phyloP scores from a whole-genome alignment of 30 jellyfish, hydroid and myxozoan species.

The Hydractinia echinata region DNA sequence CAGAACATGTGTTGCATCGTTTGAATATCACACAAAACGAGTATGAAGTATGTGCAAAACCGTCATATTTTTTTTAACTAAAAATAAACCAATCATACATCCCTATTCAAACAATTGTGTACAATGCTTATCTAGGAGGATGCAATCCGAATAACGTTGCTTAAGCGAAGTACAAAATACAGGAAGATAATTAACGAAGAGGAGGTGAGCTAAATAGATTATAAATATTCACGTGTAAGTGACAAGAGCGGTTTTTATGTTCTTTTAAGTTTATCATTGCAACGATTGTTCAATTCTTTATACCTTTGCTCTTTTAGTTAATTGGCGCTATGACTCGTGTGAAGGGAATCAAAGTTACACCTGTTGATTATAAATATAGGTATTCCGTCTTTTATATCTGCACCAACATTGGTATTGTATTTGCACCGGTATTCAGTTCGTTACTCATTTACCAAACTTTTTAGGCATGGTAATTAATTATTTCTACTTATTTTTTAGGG shows the following conservation, averaged over 20 bases:
- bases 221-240: too few relatives aligned
- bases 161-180: constrained; percentile 58
- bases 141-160: constrained; percentile 51
- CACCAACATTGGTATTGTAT: too few relatives aligned
- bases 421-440: too few relatives aligned
- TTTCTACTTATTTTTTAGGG: constrained; percentile 31
- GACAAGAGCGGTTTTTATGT: too few relatives aligned
- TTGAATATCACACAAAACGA: constrained; percentile 40
- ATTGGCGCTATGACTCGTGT: constrained; percentile 70
- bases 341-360: constrained; percentile 47
- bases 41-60: constrained; percentile 27
- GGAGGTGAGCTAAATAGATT: constrained; percentile 39
- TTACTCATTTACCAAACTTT: too few relatives aligned
- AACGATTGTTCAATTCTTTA: not conserved
- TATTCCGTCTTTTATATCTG: not conserved
- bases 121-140: constrained; percentile 31
- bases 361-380: constrained; percentile 46
- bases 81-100: too few relatives aligned
- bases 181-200: constrained; percentile 59
- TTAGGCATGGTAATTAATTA: too few relatives aligned
- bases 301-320: constrained; percentile 29
- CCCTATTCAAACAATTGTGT: too few relatives aligned
- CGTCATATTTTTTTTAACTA: not conserved
- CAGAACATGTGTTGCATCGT: constrained; percentile 62
- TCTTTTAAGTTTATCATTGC: too few relatives aligned